Evolutionary conservation across 2,113 vertebrate genomes (phyloP).

Genomic region (Zosterops lateralis): DNA sequence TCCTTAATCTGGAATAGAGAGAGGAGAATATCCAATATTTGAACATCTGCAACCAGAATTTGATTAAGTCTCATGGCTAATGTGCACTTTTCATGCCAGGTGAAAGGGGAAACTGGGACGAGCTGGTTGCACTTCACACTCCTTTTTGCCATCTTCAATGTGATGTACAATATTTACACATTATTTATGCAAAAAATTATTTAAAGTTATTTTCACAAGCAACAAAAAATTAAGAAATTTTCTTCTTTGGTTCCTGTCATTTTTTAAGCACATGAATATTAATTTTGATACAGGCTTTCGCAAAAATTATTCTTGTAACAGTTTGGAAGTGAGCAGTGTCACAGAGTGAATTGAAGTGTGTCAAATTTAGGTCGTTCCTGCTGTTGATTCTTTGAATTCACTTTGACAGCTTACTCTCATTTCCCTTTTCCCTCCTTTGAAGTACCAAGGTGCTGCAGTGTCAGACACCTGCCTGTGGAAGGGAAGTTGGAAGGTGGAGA

Average conservation of each 20-base stretch:
- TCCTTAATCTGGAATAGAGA: background rate
- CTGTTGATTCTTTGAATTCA: background rate
- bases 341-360: background rate
- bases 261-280: background rate
- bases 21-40: background rate
- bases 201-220: background rate
- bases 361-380: fast-evolving
- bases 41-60: background rate
- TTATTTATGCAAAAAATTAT: background rate
- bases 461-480: background rate
- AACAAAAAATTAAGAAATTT: background rate
- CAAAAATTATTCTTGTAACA: background rate
- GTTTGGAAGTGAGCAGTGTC: background rate
- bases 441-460: background rate
- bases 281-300: background rate
- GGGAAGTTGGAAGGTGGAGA: background rate
- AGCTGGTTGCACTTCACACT: background rate
- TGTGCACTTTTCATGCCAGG: fast-evolving
- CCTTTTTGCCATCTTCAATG: fast-evolving
- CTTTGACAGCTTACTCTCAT: background rate
- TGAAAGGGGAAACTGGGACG: background rate
- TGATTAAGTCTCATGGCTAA: background rate
- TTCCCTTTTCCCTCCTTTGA: background rate
- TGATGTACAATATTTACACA: fast-evolving
- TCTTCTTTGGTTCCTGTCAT: background rate